phyloP scores from a whole-genome alignment of 2,888 invertebrate species.

The Chelonus formosanus region DNA sequence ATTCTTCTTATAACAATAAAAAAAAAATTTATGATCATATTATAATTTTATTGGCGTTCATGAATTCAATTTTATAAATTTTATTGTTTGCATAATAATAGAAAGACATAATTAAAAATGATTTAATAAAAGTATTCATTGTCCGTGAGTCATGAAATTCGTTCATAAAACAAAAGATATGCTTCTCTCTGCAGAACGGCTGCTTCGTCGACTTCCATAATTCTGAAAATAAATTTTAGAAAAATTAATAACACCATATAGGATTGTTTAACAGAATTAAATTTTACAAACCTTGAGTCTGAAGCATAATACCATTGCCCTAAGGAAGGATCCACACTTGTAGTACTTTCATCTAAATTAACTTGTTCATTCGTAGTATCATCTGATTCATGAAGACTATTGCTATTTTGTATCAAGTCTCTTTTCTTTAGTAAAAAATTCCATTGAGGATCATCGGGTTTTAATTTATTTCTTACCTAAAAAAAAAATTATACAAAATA shows the following conservation, averaged over 20 bases:
- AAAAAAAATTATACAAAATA: no score
- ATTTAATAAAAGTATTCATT: no score
- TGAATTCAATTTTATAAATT: no score
- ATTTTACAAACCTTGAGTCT: conserved; percentile 73
- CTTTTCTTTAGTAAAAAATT: no score
- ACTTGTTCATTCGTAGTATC: conserved; percentile 49
- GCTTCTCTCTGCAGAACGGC: conserved; percentile 88
- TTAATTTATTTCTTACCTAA: conserved; percentile 42
- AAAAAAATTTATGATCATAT: no score
- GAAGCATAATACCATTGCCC: conserved; percentile 95
- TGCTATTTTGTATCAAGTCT: conserved; percentile 19
- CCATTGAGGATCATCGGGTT: no score
- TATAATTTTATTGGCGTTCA: no score
- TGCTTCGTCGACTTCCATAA: conserved; percentile 81
- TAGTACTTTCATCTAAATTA: conserved; percentile 60
- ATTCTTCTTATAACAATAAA: no score
- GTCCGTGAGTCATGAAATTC: conserved; percentile 74
- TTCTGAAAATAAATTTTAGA: conserved; percentile 61
- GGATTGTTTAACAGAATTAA: not conserved
- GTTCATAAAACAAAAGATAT: conserved; percentile 95
- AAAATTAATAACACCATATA: conserved; percentile 11
- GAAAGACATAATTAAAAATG: no score
- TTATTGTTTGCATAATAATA: no score
- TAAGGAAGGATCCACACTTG: conserved; percentile 66
- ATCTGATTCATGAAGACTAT: not conserved